A percentile compares a stretch with the other conserved stretches of the same genome.
phyloP scores from a whole-genome alignment of 2,113 vertebrate genomes.

The Ptilorrhoa leucosticta region DNA sequence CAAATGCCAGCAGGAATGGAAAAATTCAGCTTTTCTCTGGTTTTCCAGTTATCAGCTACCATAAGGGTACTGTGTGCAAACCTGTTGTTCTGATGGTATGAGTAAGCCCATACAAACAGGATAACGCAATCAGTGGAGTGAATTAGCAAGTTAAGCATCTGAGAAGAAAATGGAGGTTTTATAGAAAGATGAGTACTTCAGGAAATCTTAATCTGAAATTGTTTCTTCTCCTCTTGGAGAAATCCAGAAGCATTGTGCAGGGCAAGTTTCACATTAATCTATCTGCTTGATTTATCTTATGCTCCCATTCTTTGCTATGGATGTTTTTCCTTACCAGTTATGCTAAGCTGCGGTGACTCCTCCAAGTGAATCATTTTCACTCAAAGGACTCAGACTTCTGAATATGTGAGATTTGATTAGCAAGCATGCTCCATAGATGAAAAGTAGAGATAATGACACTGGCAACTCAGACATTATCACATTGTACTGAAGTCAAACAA shows the following conservation, averaged over 20 bases:
- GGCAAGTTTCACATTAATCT: background rate
- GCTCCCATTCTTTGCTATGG: background rate
- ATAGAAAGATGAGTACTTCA: background rate
- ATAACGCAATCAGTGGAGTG: background rate
- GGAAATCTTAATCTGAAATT: background rate
- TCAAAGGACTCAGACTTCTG: background rate
- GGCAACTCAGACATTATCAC: background rate
- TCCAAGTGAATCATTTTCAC: background rate
- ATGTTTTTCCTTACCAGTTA: background rate
- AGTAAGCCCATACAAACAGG: background rate
- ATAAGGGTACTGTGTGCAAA: background rate
- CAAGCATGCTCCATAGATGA: background rate
- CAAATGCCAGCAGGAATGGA: background rate
- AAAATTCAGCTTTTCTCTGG: background rate
- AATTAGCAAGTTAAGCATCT: background rate
- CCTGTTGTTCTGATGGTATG: background rate
- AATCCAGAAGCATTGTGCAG: background rate
- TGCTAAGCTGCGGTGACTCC: background rate
- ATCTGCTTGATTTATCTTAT: background rate
- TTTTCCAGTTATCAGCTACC: background rate
- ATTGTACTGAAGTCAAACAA: constrained; percentile 11
- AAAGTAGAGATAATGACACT: constrained; percentile 2
- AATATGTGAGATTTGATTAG: background rate
- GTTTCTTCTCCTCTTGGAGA: background rate
- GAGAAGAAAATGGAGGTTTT: background rate